These are phyloP conservation scores for Lepidurus couesii DNA, from an alignment of 1,140 invertebrate species.

Conservation along the genomic window DNA sequence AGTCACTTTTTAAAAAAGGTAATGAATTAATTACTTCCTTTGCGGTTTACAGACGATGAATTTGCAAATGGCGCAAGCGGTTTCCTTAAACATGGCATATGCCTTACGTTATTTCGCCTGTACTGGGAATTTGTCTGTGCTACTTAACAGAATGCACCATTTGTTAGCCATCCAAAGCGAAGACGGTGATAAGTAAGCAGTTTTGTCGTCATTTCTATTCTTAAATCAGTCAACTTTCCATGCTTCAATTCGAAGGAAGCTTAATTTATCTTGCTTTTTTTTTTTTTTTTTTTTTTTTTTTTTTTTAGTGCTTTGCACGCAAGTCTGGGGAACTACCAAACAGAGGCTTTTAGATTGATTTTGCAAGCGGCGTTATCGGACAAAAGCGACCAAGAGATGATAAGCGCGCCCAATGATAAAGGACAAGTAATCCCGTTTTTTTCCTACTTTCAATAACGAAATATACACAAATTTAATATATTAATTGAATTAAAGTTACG, in stretches of 20 bases:
- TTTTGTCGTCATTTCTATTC: slow-evolving; percentile 11
- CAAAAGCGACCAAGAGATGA: slow-evolving; percentile 38
- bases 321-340: slow-evolving; percentile 42
- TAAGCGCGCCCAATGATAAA: slow-evolving; percentile 43
- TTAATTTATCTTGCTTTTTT: not conserved
- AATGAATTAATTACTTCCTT: not conserved
- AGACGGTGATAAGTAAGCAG: slow-evolving; percentile 35
- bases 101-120: slow-evolving; percentile 24
- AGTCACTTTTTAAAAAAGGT: not conserved
- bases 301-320: slow-evolving; percentile 44
- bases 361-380: slow-evolving; percentile 40
- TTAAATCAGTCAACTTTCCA: not conserved
- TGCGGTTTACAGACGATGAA: not conserved
- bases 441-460: slow-evolving; percentile 35
- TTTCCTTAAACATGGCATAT: slow-evolving; percentile 26
- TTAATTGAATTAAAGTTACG: not conserved
- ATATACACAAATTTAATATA: not conserved
- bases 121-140: slow-evolving; percentile 24
- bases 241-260: not conserved
- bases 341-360: slow-evolving; percentile 40
- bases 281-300: slow-evolving; percentile 35
- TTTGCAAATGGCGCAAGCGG: not conserved
- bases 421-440: slow-evolving; percentile 39
- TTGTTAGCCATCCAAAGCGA: slow-evolving; percentile 31
- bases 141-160: slow-evolving; percentile 29